phyloP scores from a whole-genome alignment of 2,113 vertebrate genomes.

The Machaerirhynchus nigripectus region DNA sequence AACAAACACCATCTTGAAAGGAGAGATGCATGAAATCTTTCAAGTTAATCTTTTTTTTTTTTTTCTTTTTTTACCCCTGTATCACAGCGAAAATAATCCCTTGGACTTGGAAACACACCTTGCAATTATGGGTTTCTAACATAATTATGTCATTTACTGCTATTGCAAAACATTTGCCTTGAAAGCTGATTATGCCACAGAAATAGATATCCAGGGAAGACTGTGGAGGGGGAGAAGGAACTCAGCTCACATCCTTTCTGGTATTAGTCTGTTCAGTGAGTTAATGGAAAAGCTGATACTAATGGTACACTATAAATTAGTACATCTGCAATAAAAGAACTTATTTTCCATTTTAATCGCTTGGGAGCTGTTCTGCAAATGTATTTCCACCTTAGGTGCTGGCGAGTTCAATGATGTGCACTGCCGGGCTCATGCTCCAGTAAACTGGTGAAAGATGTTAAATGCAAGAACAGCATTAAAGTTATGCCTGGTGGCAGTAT shows the following conservation, averaged over 20 bases:
- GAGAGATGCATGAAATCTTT: background rate
- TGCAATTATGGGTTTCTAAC: background rate
- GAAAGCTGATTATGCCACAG: background rate
- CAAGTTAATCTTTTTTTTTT: background rate
- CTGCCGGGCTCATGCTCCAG: background rate
- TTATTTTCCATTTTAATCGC: constrained; percentile 31
- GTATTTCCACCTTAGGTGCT: background rate
- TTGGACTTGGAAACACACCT: background rate
- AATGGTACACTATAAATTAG: constrained; percentile 18
- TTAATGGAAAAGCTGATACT: constrained; percentile 14
- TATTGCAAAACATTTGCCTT: background rate
- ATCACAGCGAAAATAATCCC: background rate
- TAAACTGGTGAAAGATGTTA: constrained; percentile 2
- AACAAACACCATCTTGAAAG: background rate
- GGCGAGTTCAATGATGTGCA: background rate
- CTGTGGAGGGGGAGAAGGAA: background rate
- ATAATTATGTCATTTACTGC: background rate
- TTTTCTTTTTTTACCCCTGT: background rate
- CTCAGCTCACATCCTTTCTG: background rate
- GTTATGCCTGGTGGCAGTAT: background rate
- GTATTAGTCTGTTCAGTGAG: background rate
- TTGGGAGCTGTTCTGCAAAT: constrained; percentile 23
- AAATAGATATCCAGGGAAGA: background rate
- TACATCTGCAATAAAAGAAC: constrained; percentile 31
- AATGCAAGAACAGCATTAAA: constrained; percentile 11